Evolutionary conservation across 2,888 invertebrate species (phyloP), one percentile per base, ranked within the genome.

Genomic region (Cactoblastis cactorum): DNA sequence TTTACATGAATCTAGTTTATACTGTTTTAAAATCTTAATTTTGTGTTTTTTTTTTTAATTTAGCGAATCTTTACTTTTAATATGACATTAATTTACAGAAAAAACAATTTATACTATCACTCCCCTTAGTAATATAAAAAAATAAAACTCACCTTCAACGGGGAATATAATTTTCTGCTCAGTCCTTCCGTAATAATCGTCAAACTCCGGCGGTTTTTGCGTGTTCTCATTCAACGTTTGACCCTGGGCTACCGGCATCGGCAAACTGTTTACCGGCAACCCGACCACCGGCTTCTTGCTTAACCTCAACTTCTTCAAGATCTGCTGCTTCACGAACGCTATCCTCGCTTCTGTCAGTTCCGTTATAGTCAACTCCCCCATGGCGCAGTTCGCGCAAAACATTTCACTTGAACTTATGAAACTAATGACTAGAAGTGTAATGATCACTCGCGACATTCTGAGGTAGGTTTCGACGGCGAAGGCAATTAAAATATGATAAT

Each of bases 141-240:
- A 15, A 15, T 15, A 8, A 24, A 14, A 43, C 17, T 43, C 28
- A 95, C 95, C 95, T 92, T 94, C 93, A 67, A 93, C 93, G 0
- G 95, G 93, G 64, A 96, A 95, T 39, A 96, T 93, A 45, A 96
- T 95, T 62, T 95, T 95, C 85, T 95, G 95, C 58, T 95, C 95
- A 9, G 95, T 96, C 67, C 95, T 92, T 19, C 95, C 96, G 66
- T 95, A 96, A 63, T 95, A 96, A 66, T 95, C 95, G 63, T 96
- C 96, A 0, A 91, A 83, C 53, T 92, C 91, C 6, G 87, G 83
- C 17, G 92, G 91, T 52, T 92, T 91, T 54, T 90, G 91, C 12
- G 90, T 87, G 0, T 90, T 90, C 14, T 90, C 84, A 51, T 91
- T 91, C 32, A 90, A 73, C 37, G 93, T 93, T 67, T 93, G 92